Conservation (phyloP, 2,113 vertebrate genomes). For the Ictalurus furcatus region DNA sequence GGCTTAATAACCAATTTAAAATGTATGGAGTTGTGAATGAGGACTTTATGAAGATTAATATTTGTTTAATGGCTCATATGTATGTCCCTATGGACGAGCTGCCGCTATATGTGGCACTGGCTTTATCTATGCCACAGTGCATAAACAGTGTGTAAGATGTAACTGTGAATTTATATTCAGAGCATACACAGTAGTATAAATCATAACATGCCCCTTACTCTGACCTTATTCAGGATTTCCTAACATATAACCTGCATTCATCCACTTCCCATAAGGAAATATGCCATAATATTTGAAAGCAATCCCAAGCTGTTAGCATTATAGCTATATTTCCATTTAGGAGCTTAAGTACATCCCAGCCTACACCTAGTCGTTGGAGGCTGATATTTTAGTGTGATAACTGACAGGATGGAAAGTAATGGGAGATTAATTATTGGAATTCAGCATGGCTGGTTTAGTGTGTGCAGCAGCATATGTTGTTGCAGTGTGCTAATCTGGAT, state of each 20-base stretch:
- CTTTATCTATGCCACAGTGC: not conserved
- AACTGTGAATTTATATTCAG: not conserved
- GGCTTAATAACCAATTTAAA: not conserved
- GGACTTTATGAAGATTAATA: not conserved
- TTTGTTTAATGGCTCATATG: not conserved
- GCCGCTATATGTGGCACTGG: not conserved
- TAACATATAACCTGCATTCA: slow-evolving; percentile 1
- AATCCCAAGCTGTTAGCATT: slow-evolving; percentile 2
- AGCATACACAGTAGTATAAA: not conserved
- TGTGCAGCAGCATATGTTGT: slow-evolving; percentile 60
- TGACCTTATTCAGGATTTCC: not conserved
- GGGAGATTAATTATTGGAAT: slow-evolving; percentile 71
- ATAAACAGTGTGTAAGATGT: not conserved
- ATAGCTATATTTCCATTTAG: slow-evolving; percentile 5
- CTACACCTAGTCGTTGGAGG: not conserved
- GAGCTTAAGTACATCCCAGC: slow-evolving; percentile 17
- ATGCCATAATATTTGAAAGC: not conserved
- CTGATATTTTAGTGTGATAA: slow-evolving; percentile 51
- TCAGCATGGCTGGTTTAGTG: slow-evolving; percentile 54
- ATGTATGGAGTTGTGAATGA: not conserved
- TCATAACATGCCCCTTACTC: not conserved
- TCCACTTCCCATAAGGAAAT: not conserved
- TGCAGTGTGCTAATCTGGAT: slow-evolving; percentile 67
- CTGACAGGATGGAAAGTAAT: slow-evolving; percentile 69
- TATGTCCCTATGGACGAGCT: not conserved